Conservation (phyloP, 2,797 vertebrate species). For the Pagetopsis macropterus region DNA sequence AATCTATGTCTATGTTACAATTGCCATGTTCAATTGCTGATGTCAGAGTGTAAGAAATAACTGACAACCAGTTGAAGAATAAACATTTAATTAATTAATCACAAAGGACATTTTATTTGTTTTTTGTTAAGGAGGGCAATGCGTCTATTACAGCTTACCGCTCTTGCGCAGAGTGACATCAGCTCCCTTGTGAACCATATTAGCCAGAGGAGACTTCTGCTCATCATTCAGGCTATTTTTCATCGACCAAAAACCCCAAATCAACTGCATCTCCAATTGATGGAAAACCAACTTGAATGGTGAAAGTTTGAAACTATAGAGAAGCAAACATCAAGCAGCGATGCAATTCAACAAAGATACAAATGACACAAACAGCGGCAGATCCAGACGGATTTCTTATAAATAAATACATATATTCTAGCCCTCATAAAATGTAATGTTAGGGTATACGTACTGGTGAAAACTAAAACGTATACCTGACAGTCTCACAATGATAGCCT, state of each 20-base stretch:
- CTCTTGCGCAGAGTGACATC: conserved; percentile 50
- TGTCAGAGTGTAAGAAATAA: conserved; percentile 23
- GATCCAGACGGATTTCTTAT: neutral
- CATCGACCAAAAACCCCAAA: conserved; percentile 64
- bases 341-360: conserved; percentile 10
- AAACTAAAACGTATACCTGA: conserved; percentile 4
- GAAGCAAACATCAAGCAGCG: conserved; percentile 9
- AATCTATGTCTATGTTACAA: neutral
- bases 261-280: conserved; percentile 70
- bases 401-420: conserved; percentile 8
- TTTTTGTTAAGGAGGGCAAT: neutral
- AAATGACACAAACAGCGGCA: neutral
- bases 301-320: conserved; percentile 9
- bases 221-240: conserved; percentile 70
- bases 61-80: conserved; percentile 56
- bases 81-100: conserved; percentile 47
- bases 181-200: conserved; percentile 62
- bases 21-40: neutral
- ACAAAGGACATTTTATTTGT: conserved; percentile 27
- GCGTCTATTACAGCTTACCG: conserved; percentile 55
- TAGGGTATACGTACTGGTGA: neutral
- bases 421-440: conserved; percentile 1
- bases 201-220: conserved; percentile 67
- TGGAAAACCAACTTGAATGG: conserved; percentile 35
- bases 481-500: conserved; percentile 19